These are phyloP conservation scores for Pavo muticus DNA, from an alignment of 2,113 vertebrate genomes.

Conservation along the genomic window DNA sequence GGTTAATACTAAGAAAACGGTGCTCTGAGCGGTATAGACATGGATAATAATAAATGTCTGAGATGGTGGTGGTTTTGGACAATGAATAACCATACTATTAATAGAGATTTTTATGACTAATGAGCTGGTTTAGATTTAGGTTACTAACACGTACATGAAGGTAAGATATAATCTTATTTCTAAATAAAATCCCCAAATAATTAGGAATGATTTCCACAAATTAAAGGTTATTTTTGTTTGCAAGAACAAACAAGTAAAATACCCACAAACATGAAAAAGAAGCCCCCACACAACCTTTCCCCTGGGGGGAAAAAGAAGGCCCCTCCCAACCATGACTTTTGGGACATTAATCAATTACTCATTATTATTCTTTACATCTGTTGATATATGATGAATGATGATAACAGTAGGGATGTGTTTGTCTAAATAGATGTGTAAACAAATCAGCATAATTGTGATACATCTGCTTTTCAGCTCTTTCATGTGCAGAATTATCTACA, in stretches of 20 bases:
- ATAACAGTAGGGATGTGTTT: neutral
- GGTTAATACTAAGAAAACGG: neutral
- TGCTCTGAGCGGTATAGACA: neutral
- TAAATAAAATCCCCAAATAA: slow-evolving; percentile 20
- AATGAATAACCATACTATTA: neutral
- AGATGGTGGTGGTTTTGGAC: slow-evolving; percentile 10
- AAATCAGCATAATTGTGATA: neutral
- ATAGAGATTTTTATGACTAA: neutral
- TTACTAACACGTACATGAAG: neutral
- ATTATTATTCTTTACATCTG: neutral
- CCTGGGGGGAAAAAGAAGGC: neutral
- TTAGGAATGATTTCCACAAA: neutral
- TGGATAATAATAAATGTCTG: neutral
- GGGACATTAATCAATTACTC: neutral
- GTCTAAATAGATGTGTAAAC: neutral
- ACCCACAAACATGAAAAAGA: neutral
- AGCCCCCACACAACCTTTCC: neutral
- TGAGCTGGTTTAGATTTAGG: neutral
- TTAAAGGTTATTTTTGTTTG: neutral
- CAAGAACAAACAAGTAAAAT: neutral
- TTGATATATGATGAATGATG: neutral
- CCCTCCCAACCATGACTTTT: neutral
- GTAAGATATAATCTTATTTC: slow-evolving; percentile 58
- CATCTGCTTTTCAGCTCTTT: neutral
- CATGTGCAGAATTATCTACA: neutral